Conservation (phyloP, 2,113 vertebrate genomes). For the Lonchura striata region DNA sequence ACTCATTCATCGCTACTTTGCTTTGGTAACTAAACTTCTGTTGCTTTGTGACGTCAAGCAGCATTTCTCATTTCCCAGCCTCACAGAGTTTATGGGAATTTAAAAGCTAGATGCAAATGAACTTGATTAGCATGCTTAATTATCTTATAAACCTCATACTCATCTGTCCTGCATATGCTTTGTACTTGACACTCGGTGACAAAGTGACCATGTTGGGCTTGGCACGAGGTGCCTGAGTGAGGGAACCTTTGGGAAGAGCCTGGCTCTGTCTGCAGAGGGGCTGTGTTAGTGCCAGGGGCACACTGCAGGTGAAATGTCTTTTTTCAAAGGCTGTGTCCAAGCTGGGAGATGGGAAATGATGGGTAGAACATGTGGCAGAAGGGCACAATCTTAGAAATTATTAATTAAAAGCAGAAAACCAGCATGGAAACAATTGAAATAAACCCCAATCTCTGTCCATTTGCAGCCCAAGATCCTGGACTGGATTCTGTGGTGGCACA, state of each 20-base stretch:
- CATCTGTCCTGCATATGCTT: conserved; percentile 45
- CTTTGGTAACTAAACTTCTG: background rate
- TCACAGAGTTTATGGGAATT: conserved; percentile 33
- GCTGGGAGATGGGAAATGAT: background rate
- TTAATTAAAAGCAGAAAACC: background rate
- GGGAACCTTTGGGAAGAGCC: background rate
- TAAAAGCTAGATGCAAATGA: conserved; percentile 39
- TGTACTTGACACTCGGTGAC: background rate
- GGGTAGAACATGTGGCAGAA: background rate
- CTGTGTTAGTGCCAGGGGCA: rapidly evolving
- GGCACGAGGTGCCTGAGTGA: rapidly evolving
- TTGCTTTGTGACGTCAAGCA: background rate
- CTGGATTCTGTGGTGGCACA: background rate
- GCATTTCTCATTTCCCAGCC: conserved; percentile 38
- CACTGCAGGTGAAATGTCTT: background rate
- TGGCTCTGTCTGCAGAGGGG: rapidly evolving
- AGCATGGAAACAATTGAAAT: background rate
- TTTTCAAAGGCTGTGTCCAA: background rate
- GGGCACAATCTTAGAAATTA: rapidly evolving
- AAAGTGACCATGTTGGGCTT: background rate
- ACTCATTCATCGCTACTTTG: background rate
- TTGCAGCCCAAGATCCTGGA: background rate
- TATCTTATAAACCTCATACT: background rate
- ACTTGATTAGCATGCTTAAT: conserved; percentile 45
- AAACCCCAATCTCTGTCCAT: background rate